Percentiles rank a stretch among this genome's conserved stretches.
These are phyloP conservation scores for Lepus americanus DNA, from an alignment of 2,113 vertebrate species.

Conservation along the genomic window DNA sequence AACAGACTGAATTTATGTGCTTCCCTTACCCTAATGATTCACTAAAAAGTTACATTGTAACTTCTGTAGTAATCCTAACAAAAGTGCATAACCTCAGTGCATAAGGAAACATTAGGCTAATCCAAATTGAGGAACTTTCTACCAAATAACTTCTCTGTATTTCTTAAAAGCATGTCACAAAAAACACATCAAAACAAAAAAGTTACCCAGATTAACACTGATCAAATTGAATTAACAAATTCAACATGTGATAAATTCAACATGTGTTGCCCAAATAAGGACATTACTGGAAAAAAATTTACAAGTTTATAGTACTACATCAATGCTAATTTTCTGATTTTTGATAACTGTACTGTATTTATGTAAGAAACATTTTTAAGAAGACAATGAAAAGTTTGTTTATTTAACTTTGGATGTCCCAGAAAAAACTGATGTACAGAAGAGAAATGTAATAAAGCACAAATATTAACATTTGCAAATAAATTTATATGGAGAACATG, in stretches of 20 bases:
- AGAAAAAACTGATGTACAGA: background rate
- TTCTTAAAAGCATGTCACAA: background rate
- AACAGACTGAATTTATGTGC: background rate
- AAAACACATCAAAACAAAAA: background rate
- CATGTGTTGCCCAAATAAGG: background rate
- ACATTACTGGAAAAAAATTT: background rate
- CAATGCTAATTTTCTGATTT: background rate
- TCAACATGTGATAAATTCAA: too few species aligned
- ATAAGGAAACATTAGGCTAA: background rate
- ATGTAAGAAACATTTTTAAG: slow-evolving; percentile 10
- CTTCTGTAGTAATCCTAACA: background rate
- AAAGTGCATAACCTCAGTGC: background rate
- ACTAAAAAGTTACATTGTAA: background rate
- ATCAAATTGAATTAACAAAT: background rate
- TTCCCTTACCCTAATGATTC: background rate
- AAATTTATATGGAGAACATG: background rate
- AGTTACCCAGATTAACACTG: background rate
- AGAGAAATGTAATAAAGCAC: slow-evolving; percentile 15
- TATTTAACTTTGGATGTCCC: background rate
- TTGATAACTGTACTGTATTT: background rate
- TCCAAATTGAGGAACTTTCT: background rate
- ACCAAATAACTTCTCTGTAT: background rate
- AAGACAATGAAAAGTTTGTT: background rate
- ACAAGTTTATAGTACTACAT: background rate
- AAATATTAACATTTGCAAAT: slow-evolving; percentile 29